phyloP scores from a whole-genome alignment of 2,888 invertebrate species.

The Sminthurinus aureus region DNA sequence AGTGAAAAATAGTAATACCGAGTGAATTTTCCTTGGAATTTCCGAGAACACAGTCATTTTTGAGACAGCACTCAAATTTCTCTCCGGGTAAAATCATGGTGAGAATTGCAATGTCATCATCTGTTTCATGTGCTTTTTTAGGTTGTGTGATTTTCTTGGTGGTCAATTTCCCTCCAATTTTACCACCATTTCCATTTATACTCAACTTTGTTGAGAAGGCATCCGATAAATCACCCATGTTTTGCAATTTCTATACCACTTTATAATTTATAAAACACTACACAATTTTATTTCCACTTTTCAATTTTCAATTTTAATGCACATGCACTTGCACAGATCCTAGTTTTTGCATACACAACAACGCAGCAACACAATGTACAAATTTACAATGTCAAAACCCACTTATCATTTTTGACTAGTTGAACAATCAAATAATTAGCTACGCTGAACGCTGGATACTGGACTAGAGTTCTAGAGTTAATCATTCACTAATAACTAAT shows the following conservation, averaged over 20 bases:
- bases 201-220: slow-evolving; percentile 52
- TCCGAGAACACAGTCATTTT: slow-evolving; percentile 77
- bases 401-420: too few relatives aligned
- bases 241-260: slow-evolving; percentile 28
- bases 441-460: too few relatives aligned
- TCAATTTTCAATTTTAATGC: not conserved
- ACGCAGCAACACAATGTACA: too few relatives aligned
- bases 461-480: too few relatives aligned
- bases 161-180: slow-evolving; percentile 44
- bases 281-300: not conserved
- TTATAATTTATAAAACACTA: not conserved
- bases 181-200: slow-evolving; percentile 45
- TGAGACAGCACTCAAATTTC: slow-evolving; percentile 77
- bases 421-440: too few relatives aligned
- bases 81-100: slow-evolving; percentile 83
- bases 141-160: slow-evolving; percentile 58
- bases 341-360: not conserved
- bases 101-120: slow-evolving; percentile 86
- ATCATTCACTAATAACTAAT: too few relatives aligned
- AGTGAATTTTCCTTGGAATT: slow-evolving; percentile 72
- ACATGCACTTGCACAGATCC: not conserved
- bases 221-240: slow-evolving; percentile 54
- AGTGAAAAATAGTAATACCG: slow-evolving; percentile 33
- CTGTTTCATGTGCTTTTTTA: slow-evolving; percentile 78
- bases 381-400: too few relatives aligned